Conservation (phyloP, 2,888 invertebrate genomes). For the Hesperia comma region DNA sequence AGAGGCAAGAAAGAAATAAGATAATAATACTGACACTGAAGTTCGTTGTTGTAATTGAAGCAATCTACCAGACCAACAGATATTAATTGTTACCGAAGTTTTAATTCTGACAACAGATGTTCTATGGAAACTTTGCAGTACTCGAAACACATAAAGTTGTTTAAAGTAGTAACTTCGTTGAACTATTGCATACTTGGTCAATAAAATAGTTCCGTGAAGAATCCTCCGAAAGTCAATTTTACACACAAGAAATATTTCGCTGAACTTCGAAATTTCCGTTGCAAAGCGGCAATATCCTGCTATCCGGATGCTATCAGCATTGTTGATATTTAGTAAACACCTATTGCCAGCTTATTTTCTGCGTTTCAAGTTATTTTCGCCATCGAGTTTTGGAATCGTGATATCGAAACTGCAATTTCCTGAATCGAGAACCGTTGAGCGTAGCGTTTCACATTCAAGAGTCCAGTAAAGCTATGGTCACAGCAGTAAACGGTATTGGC, state of each 20-base stretch:
- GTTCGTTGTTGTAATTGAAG: too few relatives aligned
- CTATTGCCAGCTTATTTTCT: constrained; percentile 10
- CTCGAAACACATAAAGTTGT: too few relatives aligned
- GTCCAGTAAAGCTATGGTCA: too few relatives aligned
- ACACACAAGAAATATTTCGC: neutral
- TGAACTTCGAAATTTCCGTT: neutral
- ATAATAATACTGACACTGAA: too few relatives aligned
- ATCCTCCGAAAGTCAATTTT: neutral
- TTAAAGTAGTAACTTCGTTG: too few relatives aligned
- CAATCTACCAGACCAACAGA: too few relatives aligned
- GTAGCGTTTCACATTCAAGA: neutral
- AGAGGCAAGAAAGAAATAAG: too few relatives aligned
- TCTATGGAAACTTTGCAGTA: too few relatives aligned
- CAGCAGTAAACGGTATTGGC: neutral
- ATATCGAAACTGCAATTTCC: constrained; percentile 12
- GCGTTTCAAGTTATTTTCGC: constrained; percentile 1
- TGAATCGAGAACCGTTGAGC: neutral
- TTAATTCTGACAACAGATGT: too few relatives aligned
- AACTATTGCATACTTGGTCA: neutral
- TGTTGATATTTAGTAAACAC: constrained; percentile 12
- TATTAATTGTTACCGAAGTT: too few relatives aligned
- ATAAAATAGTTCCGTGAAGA: neutral
- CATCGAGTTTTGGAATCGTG: neutral
- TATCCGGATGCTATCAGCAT: constrained; percentile 2
- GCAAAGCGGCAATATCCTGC: neutral